Evolutionary conservation across 1,140 invertebrate genomes (phyloP).

Genomic region (Zaprionus inermis): DNA sequence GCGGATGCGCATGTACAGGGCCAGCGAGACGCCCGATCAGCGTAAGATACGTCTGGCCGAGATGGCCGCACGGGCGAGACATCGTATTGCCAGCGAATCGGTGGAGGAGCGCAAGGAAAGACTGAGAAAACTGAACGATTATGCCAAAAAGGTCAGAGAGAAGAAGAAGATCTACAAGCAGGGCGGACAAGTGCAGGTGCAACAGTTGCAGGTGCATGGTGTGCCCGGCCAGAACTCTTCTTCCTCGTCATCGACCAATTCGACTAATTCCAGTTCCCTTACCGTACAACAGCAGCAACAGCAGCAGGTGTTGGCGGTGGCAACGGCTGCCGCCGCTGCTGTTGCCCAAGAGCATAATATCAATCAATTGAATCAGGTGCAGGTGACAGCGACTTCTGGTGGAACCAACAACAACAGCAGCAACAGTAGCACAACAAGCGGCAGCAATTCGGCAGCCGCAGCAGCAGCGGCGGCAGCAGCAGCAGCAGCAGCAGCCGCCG

Average conservation of each 20-base stretch:
- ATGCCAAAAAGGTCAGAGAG: slow-evolving; percentile 84
- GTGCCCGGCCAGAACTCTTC: slow-evolving; percentile 48
- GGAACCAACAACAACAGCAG: slow-evolving; percentile 36
- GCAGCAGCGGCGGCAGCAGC: slow-evolving; percentile 42
- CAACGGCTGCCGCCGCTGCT: slow-evolving; percentile 37
- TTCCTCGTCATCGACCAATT: slow-evolving; percentile 63
- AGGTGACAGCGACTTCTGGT: slow-evolving; percentile 33
- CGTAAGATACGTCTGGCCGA: slow-evolving; percentile 85
- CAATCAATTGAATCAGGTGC: slow-evolving; percentile 75
- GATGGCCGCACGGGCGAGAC: slow-evolving; percentile 85
- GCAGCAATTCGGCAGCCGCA: slow-evolving; percentile 7
- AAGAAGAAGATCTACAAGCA: slow-evolving; percentile 83
- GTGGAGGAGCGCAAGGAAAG: slow-evolving; percentile 85
- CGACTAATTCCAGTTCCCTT: slow-evolving; percentile 47
- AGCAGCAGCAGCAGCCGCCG: slow-evolving; percentile 25
- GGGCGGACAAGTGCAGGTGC: slow-evolving; percentile 30
- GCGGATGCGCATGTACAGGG: slow-evolving; percentile 80
- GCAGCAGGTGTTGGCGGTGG: slow-evolving; percentile 31
- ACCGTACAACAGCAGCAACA: slow-evolving; percentile 64
- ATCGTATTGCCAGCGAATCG: slow-evolving; percentile 85
- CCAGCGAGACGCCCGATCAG: slow-evolving; percentile 85
- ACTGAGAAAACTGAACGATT: slow-evolving; percentile 84
- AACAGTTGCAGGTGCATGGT: slow-evolving; percentile 23
- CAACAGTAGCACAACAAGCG: slow-evolving; percentile 34
- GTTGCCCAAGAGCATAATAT: slow-evolving; percentile 71